Evolutionary conservation across 2,888 invertebrate genomes (phyloP).

Genomic region (Andrena camellia): DNA sequence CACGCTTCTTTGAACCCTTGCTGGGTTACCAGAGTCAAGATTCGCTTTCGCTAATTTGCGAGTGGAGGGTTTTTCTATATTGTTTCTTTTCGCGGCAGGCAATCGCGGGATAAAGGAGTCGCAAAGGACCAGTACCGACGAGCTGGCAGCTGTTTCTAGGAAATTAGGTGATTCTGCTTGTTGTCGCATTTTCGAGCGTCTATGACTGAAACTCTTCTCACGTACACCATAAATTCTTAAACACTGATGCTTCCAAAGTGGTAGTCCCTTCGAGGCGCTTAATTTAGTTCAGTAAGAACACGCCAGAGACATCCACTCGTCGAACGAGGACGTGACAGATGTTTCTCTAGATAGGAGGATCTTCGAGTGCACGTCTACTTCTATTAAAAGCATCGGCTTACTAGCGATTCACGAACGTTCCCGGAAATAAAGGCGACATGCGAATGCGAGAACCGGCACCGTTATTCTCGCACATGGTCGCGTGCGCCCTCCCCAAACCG

Average conservation of each 20-base stretch:
- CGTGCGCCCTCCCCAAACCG: background rate
- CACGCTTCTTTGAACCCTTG: background rate
- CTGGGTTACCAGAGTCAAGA: background rate
- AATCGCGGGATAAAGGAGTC: background rate
- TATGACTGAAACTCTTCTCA: too few relatives aligned
- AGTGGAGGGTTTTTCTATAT: background rate
- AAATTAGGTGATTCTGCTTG: too few relatives aligned
- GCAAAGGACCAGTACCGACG: background rate
- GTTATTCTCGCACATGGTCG: conserved; percentile 51
- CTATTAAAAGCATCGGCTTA: conserved; percentile 41
- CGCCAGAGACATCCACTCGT: too few relatives aligned
- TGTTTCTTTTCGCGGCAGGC: background rate
- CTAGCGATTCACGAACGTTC: conserved; percentile 36
- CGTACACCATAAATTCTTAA: too few relatives aligned
- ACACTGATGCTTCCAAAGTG: too few relatives aligned
- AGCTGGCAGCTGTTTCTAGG: too few relatives aligned
- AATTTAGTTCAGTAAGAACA: too few relatives aligned
- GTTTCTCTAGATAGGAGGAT: background rate
- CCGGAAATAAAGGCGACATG: conserved; percentile 62
- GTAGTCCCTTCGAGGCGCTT: too few relatives aligned
- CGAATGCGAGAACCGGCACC: conserved; percentile 49
- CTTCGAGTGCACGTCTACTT: background rate
- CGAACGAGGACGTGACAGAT: background rate
- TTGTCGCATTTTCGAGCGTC: too few relatives aligned
- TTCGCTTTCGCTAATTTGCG: conserved; percentile 12